Base-by-base conservation (phyloP, 2,797 vertebrate species). In the Rallus crepitans region DNA sequence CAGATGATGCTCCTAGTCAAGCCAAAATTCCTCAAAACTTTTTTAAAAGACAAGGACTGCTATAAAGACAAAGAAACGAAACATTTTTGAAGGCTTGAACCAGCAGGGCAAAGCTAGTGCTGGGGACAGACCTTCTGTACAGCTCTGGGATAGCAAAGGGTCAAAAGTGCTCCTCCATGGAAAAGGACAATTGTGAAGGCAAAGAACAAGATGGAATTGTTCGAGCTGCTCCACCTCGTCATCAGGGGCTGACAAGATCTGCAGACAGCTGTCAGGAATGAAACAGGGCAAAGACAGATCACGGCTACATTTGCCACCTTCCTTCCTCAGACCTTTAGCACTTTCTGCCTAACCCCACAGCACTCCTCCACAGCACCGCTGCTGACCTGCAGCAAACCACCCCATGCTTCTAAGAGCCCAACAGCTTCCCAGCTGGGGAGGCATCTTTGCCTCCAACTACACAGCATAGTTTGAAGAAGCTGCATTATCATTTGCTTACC, bases 171-270 rank as follows among this genome's bases (percentile, higher is more conserved):
- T 81, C 16, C 60, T 82, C 80, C 79, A 40, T 16, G 48, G 61
- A 53, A 86, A 40, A 87, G 28, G 57, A 75, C 82, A 70, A 69
- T 33, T 85, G 66, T 80, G 78, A 87, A 91, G 50, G 70, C 59
- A n/a, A 89, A 94, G 77, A 92, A 94, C 77, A 93, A 39, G 71
- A 56, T 33, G 15, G 71, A 71, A 91, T 78, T 88, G 82, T 90
- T 89, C 37, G 4, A 20, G 65, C 45, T 40, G 72, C 61, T 78
- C 80, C 88, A 93, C 87, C 82, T 83, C 83, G 40, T 91, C 65
- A 59, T 47, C 79, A 33, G 55, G 82, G 80, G 21, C 80, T 48
- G 82, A 83, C 89, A 88, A 0, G 0, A 89, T 37, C 73, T 63
- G 37, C 82, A 76, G 78, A 80, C 72, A 95, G 76, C 90, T 94